phyloP scores from a whole-genome alignment of 2,113 vertebrate genomes.

The Megaceryle torquata region DNA sequence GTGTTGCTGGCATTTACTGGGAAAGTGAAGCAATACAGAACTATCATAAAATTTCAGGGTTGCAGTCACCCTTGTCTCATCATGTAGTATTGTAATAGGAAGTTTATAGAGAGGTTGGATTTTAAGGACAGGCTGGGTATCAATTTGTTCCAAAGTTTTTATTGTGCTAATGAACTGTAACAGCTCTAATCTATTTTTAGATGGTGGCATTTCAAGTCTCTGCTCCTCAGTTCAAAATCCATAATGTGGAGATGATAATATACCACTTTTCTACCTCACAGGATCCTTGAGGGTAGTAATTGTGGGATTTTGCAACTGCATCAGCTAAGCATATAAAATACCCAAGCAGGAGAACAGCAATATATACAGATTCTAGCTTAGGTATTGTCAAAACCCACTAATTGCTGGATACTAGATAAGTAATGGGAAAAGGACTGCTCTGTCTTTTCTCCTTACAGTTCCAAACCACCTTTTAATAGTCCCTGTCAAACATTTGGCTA shows the following conservation, averaged over 20 bases:
- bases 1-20: neutral
- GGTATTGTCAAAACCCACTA: neutral
- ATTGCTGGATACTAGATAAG: neutral
- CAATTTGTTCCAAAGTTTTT: slow-evolving; percentile 59
- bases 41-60: slow-evolving; percentile 26
- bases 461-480: neutral
- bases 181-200: slow-evolving; percentile 62
- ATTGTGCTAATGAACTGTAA: slow-evolving; percentile 59
- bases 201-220: slow-evolving; percentile 53
- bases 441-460: neutral
- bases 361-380: neutral
- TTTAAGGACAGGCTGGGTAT: slow-evolving; percentile 50
- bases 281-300: neutral
- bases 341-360: neutral
- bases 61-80: slow-evolving; percentile 6
- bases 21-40: neutral
- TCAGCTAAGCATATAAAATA: neutral
- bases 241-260: slow-evolving; percentile 35
- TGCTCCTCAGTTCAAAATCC: slow-evolving; percentile 35
- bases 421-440: neutral
- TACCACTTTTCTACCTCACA: slow-evolving; percentile 1
- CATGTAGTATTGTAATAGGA: neutral
- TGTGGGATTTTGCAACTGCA: neutral
- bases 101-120: slow-evolving; percentile 40
- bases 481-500: neutral